phyloP scores from a whole-genome alignment of 2,113 vertebrate genomes.

The Zosterops lateralis region DNA sequence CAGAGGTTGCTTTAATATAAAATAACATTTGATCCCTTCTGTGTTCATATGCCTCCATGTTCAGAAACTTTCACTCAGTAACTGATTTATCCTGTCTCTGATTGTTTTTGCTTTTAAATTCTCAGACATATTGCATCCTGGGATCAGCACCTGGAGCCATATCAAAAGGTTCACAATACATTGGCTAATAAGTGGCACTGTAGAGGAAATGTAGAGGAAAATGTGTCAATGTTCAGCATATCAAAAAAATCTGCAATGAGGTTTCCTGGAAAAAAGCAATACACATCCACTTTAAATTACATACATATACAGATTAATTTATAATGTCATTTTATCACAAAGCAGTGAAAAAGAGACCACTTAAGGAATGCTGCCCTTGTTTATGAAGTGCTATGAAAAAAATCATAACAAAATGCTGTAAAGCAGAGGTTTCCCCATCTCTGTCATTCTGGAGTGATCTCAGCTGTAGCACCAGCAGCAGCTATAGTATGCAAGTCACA shows the following conservation, averaged over 20 bases:
- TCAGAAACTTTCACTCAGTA: not conserved
- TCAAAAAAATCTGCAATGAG: not conserved
- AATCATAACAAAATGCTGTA: not conserved
- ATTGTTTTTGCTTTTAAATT: not conserved
- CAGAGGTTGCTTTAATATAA: not conserved
- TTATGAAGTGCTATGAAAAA: not conserved
- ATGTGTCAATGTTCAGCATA: not conserved
- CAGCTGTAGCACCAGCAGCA: not conserved
- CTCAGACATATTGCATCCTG: not conserved
- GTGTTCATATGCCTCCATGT: accelerated
- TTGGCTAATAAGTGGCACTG: not conserved
- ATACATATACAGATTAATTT: not conserved
- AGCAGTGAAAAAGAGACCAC: not conserved
- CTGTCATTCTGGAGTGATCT: not conserved
- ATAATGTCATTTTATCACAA: not conserved
- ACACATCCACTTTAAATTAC: not conserved
- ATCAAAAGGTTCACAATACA: not conserved
- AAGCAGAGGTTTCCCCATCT: not conserved
- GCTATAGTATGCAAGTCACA: accelerated
- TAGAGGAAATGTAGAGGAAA: not conserved
- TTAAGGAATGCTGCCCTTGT: not conserved
- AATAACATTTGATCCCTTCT: not conserved
- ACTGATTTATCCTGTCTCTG: not conserved
- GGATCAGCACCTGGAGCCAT: not conserved
- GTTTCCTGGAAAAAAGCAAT: not conserved